Conservation (phyloP, 2,113 vertebrate genomes). For the Nesospiza acunhae region DNA sequence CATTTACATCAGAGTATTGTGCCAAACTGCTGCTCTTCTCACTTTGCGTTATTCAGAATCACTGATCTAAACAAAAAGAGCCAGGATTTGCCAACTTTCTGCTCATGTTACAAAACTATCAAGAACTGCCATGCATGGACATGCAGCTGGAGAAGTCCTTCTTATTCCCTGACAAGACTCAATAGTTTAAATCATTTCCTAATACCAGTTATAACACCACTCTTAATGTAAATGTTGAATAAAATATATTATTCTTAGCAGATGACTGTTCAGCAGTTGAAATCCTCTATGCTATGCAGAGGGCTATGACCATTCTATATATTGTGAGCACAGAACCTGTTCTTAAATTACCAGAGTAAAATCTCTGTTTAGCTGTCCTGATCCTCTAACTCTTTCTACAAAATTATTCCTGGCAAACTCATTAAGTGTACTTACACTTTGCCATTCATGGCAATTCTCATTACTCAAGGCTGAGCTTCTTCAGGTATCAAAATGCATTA, state of each 20-base stretch:
- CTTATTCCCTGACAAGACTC: not conserved
- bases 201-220: not conserved
- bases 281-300: not conserved
- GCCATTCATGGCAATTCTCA: not conserved
- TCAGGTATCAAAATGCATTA: not conserved
- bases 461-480: not conserved
- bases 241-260: not conserved
- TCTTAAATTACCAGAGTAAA: not conserved
- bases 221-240: not conserved
- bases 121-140: not conserved
- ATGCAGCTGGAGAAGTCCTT: not conserved
- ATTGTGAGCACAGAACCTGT: not conserved
- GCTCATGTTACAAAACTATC: not conserved
- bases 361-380: not conserved
- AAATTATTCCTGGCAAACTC: not conserved
- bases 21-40: not conserved
- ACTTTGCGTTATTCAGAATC: not conserved
- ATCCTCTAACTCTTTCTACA: not conserved
- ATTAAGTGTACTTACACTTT: not conserved
- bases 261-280: not conserved
- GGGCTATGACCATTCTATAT: not conserved
- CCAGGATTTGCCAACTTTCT: not conserved
- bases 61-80: not conserved
- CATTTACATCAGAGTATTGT: not conserved
- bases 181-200: not conserved